These are phyloP conservation scores for Tetragonula carbonaria DNA, from an alignment of 2,888 invertebrate species.

Conservation along the genomic window DNA sequence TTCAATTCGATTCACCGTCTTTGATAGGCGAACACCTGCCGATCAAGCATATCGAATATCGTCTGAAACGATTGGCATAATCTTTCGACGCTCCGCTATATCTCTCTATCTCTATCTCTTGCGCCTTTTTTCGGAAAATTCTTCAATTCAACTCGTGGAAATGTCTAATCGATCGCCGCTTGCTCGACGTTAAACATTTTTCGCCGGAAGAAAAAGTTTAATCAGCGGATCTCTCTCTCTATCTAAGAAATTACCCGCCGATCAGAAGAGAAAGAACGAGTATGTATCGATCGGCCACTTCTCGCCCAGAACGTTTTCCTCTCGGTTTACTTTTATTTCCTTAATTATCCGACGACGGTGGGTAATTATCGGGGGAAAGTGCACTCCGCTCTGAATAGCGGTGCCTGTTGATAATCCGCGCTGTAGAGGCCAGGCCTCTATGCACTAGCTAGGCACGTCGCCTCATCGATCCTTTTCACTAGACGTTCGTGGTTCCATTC, in stretches of 20 bases:
- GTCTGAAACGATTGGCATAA: constrained; percentile 1
- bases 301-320: constrained; percentile 37
- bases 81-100: not conserved
- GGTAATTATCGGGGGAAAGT: constrained; percentile 51
- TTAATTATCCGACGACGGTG: constrained; percentile 51
- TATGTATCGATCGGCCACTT: constrained; percentile 31
- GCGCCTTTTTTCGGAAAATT: no score
- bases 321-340: constrained; percentile 52
- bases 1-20: not conserved
- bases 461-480: constrained; percentile 29
- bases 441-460: not conserved
- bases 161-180: no score
- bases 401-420: constrained; percentile 53
- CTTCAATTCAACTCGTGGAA: no score
- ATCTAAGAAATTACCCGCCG: constrained; percentile 10
- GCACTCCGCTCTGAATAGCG: constrained; percentile 50
- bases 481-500: not conserved
- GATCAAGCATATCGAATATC: not conserved
- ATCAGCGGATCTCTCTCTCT: no score
- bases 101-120: no score
- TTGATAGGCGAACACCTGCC: not conserved
- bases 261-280: not conserved
- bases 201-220: no score
- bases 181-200: no score
- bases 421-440: constrained; percentile 21